Base-by-base conservation (phyloP, 1,140 invertebrate genomes). In the Ips typographus region DNA sequence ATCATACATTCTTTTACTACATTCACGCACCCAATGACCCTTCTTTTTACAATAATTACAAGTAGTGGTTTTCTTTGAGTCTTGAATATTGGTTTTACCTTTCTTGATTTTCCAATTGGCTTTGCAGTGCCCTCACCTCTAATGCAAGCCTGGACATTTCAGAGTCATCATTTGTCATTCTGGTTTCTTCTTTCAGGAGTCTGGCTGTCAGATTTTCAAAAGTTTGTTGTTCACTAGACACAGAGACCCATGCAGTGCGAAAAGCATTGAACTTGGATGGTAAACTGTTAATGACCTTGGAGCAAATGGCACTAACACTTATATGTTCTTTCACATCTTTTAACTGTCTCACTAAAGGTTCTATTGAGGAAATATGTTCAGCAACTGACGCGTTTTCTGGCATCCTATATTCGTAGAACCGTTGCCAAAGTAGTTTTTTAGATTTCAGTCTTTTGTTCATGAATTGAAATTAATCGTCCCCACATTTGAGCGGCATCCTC, bases 261-360 rank as follows among this genome's bases (percentile, higher is more conserved):
- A 76, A 76, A 65, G 70, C 66, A 68, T 71, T 72, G 82, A 78
- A 72, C 82, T 80, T 47, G 80, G 81, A 43, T 79, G 74, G 57
- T 76, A 80, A 55, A 76, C 77, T 8, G 73, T 71, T 75, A 80
- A 74, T 67, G 75, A 66, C 67, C 77, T 78, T 53, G 61, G 74
- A 56, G 71, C 65, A 69, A 52, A 49, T 73, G 42, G 56, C 47
- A 64, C 70, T 63, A 8, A 4, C 47, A 40, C 52, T 52, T 4
- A 63, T 63, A 8, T 2, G 52, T 65, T 75, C 75, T 63, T 71
- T 65, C 40, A 75, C 55, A 62, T 76, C 72, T 55, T 76, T 71
- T 0, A 78, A 60, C 40, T 74, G 61, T 36, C 58, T 52, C 40
- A 70, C 70, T 3, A 73, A 71, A 77, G 49, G 57, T 71, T 51